Base-by-base conservation (phyloP, 2,888 invertebrate genomes). In the Zelleria hepariella region DNA sequence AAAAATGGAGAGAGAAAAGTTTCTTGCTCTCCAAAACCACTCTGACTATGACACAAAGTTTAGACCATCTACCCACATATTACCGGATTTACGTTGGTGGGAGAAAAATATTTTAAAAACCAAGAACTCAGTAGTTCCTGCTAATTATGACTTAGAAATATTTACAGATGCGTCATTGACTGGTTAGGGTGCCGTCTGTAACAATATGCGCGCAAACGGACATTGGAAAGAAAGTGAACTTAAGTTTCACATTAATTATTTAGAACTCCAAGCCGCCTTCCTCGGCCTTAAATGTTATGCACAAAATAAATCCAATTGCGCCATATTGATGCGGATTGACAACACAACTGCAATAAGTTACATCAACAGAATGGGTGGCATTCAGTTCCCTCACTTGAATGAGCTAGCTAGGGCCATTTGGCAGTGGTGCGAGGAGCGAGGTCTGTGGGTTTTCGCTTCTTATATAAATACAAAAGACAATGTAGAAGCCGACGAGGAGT, bases 261-360 rank as follows among this genome's bases (percentile, higher is more conserved):
- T 57, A 23, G 60, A 60, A 23, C 21, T 57, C 15, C 2, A 24
- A 18, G 60, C 60, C 5, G 53, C 58, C n/a, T 60, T 57, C 23
- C 20, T 60, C 15, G 60, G 58, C 2, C 47, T 61, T n/a, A 58
- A 61, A 58, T 53, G 51, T 51, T 61, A 58, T 56, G 61, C 61
- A 8, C 8, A 32, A 8, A 52, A 58, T 8, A 25, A 55, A 10
- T 10, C n/a, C 4, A 26, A 58, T 51, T 26, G 5, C 10, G 56
- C 51, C 18, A 51, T 58, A 5, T 58, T 61, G 10, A 18, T 58
- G 18, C 27, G 61, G 10, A 56, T 61, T n/a, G 60, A 60, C 18
- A 60, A 60, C 49, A 58, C 60, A 5, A 58, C 58, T n/a, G 60
- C 60, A 8, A 55, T 60, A 25, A 5, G 49, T 6, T 60, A 55